Conservation (phyloP, 2,113 vertebrate species). For the Etheostoma cragini region DNA sequence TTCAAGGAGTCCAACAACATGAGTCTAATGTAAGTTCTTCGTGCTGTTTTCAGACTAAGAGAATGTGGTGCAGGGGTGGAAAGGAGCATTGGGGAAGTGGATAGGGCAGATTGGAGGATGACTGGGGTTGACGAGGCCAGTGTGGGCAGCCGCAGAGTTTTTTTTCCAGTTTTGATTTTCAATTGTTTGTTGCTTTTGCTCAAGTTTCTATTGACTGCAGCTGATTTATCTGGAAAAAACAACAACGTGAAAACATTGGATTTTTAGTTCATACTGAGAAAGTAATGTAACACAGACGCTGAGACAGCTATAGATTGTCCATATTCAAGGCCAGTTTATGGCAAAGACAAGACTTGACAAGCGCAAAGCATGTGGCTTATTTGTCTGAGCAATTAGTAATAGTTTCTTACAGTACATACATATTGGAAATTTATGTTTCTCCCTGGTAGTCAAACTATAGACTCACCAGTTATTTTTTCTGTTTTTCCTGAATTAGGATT, state of each 20-base stretch:
- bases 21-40: constrained; percentile 10
- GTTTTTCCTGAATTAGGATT: background rate
- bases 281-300: no score
- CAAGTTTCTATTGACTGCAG: background rate
- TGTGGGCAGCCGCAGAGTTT: constrained; percentile 22
- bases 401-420: background rate
- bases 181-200: constrained; percentile 1
- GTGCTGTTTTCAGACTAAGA: background rate
- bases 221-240: background rate
- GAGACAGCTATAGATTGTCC: background rate
- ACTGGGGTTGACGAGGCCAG: constrained; percentile 37
- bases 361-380: background rate
- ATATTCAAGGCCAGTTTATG: background rate
- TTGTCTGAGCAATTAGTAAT: background rate
- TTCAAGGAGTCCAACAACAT: background rate
- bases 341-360: background rate
- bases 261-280: background rate
- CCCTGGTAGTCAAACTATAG: background rate
- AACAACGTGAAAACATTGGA: background rate
- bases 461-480: background rate
- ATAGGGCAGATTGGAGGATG: constrained; percentile 27
- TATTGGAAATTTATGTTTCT: background rate
- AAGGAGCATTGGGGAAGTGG: constrained; percentile 29
- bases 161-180: constrained; percentile 6
- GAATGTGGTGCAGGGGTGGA: constrained; percentile 22